Conservation (phyloP, 2,113 vertebrate genomes). For the Chloebia gouldiae region DNA sequence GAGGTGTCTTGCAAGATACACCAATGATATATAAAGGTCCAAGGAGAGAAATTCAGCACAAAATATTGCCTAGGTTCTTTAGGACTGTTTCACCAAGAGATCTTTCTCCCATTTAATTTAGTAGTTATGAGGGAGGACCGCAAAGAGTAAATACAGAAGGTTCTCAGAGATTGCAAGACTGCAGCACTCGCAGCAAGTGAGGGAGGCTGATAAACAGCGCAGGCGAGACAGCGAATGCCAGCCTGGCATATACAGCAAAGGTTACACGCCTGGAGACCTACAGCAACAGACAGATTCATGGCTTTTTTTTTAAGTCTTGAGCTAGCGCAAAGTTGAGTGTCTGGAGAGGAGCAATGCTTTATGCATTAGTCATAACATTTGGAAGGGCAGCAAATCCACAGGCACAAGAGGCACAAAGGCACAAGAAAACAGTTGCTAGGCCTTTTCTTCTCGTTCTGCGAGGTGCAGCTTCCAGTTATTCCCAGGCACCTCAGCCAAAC, state of each 20-base stretch:
- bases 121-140: neutral
- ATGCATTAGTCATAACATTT: slow-evolving; percentile 29
- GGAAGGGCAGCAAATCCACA: slow-evolving; percentile 29
- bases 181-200: neutral
- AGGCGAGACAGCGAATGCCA: neutral
- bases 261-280: slow-evolving; percentile 30
- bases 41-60: slow-evolving; percentile 6
- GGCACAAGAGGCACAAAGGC: neutral
- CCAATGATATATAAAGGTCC: slow-evolving; percentile 54
- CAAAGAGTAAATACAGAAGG: neutral
- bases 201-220: neutral
- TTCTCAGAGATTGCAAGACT: neutral
- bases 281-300: slow-evolving; percentile 13
- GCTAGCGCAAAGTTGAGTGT: slow-evolving; percentile 10
- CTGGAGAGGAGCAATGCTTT: neutral
- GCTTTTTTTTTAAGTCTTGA: neutral
- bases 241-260: neutral
- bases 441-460: neutral
- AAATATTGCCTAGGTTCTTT: neutral
- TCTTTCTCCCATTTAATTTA: neutral
- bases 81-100: neutral
- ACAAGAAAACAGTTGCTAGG: neutral
- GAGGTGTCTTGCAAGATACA: slow-evolving; percentile 51
- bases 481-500: neutral
- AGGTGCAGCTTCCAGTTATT: neutral